Base-by-base conservation (phyloP, 2,113 vertebrate species). In the Fregetta grallaria region DNA sequence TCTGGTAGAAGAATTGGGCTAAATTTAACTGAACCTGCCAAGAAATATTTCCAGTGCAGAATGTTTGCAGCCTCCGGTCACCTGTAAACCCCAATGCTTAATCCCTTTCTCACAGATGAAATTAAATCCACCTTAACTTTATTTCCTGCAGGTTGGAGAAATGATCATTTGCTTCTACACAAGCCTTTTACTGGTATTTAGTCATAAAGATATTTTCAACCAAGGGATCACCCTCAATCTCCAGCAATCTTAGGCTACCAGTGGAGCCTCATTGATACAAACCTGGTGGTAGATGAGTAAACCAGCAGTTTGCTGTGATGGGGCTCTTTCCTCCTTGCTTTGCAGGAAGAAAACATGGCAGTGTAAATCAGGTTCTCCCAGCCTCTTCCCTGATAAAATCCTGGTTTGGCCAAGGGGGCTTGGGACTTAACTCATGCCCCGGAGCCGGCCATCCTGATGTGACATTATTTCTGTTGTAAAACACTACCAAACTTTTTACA, bases 391-490 rank as follows among this genome's bases (percentile, higher is more conserved):
- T 92, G 61, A 68, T 34, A 65, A 92, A 78, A 85, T 59, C 30
- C 53, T 55, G 13, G 9, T 40, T 80, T 71, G n/a, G 29, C 19
- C 27, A 56, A 23, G 21, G 59, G 27, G 10, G 5, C 13, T 42
- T 83, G 30, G 47, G 19, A 20, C 17, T 76, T 73, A 56, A n/a
- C 11, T 65, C 0, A 0, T n/a, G 29, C 4, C 8, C 32, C 2
- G 1, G 59, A 59, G 32, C 11, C 1, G 4, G 16, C 26, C 7
- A 21, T 72, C 49, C 49, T 56, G 16, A 42, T 20, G 29, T 36
- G 38, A 44, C 26, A 13, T 71, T 30, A 49, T 67, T 90, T 71
- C 61, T 77, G 8, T 30, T 88, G 44, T 58, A 59, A 59, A 92
- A 86, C 13, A n/a, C 13, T 81, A 13, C 17, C 4, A 3, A 22